Evolutionary conservation across 2,888 invertebrate species (phyloP), one percentile per base, ranked within the genome.

Genomic region (Philereme vetulata): DNA sequence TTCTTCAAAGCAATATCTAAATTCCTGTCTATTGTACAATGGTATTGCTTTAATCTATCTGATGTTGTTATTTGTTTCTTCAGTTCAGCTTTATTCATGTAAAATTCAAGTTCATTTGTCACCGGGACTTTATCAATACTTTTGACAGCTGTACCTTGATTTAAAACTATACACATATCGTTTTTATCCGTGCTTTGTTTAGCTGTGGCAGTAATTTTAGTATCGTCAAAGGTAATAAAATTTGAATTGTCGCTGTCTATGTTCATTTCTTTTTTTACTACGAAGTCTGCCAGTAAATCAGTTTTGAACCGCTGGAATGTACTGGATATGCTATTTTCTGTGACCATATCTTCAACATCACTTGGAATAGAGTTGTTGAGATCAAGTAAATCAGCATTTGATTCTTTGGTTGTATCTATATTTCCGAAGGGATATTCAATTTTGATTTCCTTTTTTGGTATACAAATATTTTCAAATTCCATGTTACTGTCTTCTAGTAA

Each of bases 1-100:
- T 83, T 75, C 56, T 80, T 77, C 58, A 90, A 74, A 4, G 88
- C 90, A 50, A 77, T 75, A 48, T 85, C 81, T 56, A 91, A 73
- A 68, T 89, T 88, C 61, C 69, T 82, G 59, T 88, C 88, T 54
- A 89, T 86, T 8, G 73, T 68, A 68, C 85, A 85, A 56, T 72
- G 58, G 36, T 54, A 53, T 43, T 67, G 65, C 64, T 11, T 4
- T 42, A 9, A 34, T 6, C 38, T 6, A 4, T 49, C 11, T 43
- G 10, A 7, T 3, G 42, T 52, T 35, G 32, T 44, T 5, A 33
- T 51, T 49, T 62, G 61, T 45, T 60, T 65, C 49, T 57, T 72
- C 21, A 58, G 34, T 40, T 68, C 57, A 5, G 38, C 65, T 56
- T 64, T 65, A 10, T 56, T 66, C 0, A 70, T 60, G 51, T 67